Evolutionary conservation across 92 coral and sea anemone genomes (phyloP), one percentile per base, ranked within the genome.

Genomic region (Micromussa lordhowensis): DNA sequence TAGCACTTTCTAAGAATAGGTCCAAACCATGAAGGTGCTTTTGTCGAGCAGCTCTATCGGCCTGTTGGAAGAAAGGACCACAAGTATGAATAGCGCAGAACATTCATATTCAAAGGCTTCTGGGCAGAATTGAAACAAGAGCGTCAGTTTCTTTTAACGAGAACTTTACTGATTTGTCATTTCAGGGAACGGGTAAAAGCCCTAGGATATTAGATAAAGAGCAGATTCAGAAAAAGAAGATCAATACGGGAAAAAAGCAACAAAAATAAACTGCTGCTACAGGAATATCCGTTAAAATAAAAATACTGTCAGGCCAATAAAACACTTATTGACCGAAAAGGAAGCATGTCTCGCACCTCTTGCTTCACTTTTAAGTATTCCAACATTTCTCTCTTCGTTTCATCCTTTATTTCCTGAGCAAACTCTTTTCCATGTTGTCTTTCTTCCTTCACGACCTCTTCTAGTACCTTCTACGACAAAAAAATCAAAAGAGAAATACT

Each of bases 1-100:
- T 90, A 48, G 96, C 96, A 83, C 99, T 94, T 85, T 94, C 95
- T 40, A 97, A 84, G 88, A 97, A 97, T 61, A 97, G 79, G 79
- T 97, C 99, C 93, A 97, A 92, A 34, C 92, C 93, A 61, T 84
- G 83, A 76, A 89, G 94, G 80, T 93, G 94, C 86, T 92, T 91
- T 66, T 89, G 97, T 66, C 96, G 97, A 54, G 36, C 91, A 63
- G 90, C 82, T 40, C 84, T 88, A 34, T 95, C 99, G 16, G 94
- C 93, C 99, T 97, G 85, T 31, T 55, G 30, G 48, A 48, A 77
- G 59, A 80, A 90, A 24, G 81, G 64, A 40, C 75, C 55, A 79
- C 66, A 53, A 9, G 71, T 32, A 53, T 78, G 7, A 78, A n/a
- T 5, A 51, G n/a, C 1, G 34, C 21, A 15, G 71, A 26, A 26